Evolutionary conservation across 2,113 vertebrate species (phyloP).

Genomic region (Leucosticte australis): DNA sequence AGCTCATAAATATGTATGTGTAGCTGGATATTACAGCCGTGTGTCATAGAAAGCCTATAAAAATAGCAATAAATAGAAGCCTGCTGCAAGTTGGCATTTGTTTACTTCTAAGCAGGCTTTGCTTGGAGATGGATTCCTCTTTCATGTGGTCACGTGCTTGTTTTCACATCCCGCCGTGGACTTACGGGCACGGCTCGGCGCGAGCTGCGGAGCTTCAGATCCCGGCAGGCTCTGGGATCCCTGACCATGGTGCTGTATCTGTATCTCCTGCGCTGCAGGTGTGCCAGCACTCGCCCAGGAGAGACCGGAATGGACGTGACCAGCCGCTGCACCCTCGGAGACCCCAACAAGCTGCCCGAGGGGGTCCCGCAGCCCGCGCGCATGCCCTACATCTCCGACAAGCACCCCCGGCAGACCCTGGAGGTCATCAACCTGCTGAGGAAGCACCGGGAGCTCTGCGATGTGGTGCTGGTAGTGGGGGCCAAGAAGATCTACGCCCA

Average conservation of each 20-base stretch:
- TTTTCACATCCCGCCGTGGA: accelerated
- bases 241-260: neutral
- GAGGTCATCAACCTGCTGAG: conserved; percentile 97
- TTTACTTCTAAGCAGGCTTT: neutral
- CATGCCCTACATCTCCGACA: conserved; percentile 98
- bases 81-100: neutral
- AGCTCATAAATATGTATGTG: neutral
- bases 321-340: conserved; percentile 96
- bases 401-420: conserved; percentile 95
- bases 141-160: neutral
- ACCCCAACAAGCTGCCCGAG: conserved; percentile 98
- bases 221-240: neutral
- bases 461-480: conserved; percentile 95
- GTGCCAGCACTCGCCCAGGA: conserved; percentile 89
- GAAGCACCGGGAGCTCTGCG: conserved; percentile 95
- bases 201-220: accelerated
- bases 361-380: conserved; percentile 97
- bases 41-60: conserved; percentile 28
- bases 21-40: neutral
- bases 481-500: conserved; percentile 98
- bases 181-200: accelerated
- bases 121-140: neutral
- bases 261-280: conserved; percentile 72
- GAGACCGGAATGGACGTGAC: conserved; percentile 99
- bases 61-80: conserved; percentile 26